Evolutionary conservation across 2,888 invertebrate species (phyloP).

Genomic region (Leptinotarsa tumamoca): DNA sequence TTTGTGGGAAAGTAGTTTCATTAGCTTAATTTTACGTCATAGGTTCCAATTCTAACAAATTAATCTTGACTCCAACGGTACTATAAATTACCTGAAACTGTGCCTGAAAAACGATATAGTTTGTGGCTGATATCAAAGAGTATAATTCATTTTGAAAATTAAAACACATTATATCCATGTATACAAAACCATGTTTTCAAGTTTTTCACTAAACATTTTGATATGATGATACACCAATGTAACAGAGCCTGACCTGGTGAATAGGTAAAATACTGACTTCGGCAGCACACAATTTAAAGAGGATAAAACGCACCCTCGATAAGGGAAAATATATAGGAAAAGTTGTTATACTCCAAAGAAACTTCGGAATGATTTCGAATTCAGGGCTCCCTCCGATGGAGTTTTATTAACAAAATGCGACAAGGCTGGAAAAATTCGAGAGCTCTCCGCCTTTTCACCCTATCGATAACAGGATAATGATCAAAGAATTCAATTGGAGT

Average conservation of each 20-base stretch:
- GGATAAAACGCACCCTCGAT: slow-evolving; percentile 30
- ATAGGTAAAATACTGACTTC: slow-evolving; percentile 10
- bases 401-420: slow-evolving; percentile 37
- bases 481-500: slow-evolving; percentile 28
- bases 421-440: slow-evolving; percentile 28
- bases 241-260: neutral
- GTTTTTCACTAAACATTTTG: too few species aligned
- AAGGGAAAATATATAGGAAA: slow-evolving; percentile 34
- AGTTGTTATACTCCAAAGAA: slow-evolving; percentile 35
- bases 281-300: slow-evolving; percentile 12
- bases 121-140: too few species aligned
- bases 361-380: slow-evolving; percentile 37
- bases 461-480: slow-evolving; percentile 30
- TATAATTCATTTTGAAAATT: too few species aligned
- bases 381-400: slow-evolving; percentile 29
- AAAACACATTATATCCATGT: too few species aligned
- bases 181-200: too few species aligned
- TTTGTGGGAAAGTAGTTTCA: too few species aligned
- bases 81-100: too few species aligned
- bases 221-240: too few species aligned
- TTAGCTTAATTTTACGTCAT: too few species aligned
- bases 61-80: too few species aligned
- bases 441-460: slow-evolving; percentile 20
- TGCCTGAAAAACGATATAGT: too few species aligned
- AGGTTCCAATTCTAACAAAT: too few species aligned